Percentiles rank a stretch among this genome's conserved stretches.
Conservation (phyloP, 2,888 invertebrate genomes). For the Phaonia tiefii region DNA sequence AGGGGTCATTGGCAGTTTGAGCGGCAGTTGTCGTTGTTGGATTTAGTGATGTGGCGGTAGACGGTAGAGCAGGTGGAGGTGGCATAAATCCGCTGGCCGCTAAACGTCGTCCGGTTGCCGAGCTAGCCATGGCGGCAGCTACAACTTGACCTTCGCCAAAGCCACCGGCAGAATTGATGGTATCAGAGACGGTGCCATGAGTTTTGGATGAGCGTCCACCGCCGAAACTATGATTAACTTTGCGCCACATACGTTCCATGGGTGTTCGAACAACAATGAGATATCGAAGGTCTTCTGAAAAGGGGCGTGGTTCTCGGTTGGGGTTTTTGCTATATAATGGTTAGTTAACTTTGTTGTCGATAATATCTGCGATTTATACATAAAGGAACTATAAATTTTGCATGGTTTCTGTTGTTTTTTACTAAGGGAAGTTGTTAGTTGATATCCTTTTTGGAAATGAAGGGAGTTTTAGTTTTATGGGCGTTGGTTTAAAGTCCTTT, state of each 20-base stretch:
- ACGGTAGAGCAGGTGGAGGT: not conserved
- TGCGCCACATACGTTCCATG: slow-evolving; percentile 81
- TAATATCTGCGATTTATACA: not conserved
- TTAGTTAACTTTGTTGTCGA: slow-evolving; percentile 27
- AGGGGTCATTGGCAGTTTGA: slow-evolving; percentile 28
- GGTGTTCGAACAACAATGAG: not conserved
- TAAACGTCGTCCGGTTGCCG: slow-evolving; percentile 78
- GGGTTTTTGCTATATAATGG: slow-evolving; percentile 41
- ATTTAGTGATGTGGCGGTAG: slow-evolving; percentile 11
- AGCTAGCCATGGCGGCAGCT: slow-evolving; percentile 77
- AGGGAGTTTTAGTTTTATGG: too few relatives aligned
- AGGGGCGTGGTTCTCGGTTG: not conserved
- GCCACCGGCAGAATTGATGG: slow-evolving; percentile 78
- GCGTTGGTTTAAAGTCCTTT: too few relatives aligned
- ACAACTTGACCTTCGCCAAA: slow-evolving; percentile 78
- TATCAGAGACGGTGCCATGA: slow-evolving; percentile 76
- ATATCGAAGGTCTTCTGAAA: not conserved
- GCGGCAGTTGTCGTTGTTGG: slow-evolving; percentile 30
- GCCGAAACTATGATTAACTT: slow-evolving; percentile 80
- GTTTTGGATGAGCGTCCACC: slow-evolving; percentile 72
- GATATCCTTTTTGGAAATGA: too few relatives aligned
- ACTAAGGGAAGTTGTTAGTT: too few relatives aligned
- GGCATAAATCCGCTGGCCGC: slow-evolving; percentile 74
- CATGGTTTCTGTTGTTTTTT: slow-evolving; percentile 28
- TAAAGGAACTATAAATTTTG: slow-evolving; percentile 64